Percentiles rank a stretch among this genome's conserved stretches.
Conservation (phyloP, 2,888 invertebrate genomes). For the Camponotus fellah region DNA sequence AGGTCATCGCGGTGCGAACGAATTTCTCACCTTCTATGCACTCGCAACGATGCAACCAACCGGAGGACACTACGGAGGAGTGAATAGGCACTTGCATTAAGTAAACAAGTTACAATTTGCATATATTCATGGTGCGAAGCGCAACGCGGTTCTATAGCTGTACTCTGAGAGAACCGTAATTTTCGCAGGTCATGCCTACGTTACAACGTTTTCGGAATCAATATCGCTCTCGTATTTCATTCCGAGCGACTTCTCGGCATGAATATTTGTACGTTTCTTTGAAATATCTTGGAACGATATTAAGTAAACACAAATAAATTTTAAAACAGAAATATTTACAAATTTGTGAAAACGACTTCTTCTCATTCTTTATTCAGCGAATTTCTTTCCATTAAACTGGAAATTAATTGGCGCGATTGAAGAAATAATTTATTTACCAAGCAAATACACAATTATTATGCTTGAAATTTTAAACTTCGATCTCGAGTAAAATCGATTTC, state of each 20-base stretch:
- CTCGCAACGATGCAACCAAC: slow-evolving; percentile 53
- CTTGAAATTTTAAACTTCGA: neutral
- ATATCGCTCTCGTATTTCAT: slow-evolving; percentile 45
- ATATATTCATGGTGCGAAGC: slow-evolving; percentile 56
- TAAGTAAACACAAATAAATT: slow-evolving; percentile 18
- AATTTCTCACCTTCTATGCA: slow-evolving; percentile 45
- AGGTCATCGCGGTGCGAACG: slow-evolving; percentile 41
- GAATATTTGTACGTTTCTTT: slow-evolving; percentile 9
- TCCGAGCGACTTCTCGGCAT: slow-evolving; percentile 26
- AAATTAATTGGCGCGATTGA: neutral
- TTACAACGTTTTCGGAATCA: slow-evolving; percentile 63
- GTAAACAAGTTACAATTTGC: slow-evolving; percentile 70
- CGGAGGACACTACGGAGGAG: slow-evolving; percentile 52
- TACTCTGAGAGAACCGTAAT: slow-evolving; percentile 61
- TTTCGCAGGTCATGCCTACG: slow-evolving; percentile 60
- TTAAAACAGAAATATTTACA: neutral
- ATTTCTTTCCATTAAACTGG: neutral
- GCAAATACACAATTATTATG: neutral
- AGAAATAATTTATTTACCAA: neutral
- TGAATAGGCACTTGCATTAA: slow-evolving; percentile 71
- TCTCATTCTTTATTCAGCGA: neutral
- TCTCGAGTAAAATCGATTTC: neutral
- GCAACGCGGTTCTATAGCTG: slow-evolving; percentile 51
- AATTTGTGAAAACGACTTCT: slow-evolving; percentile 13
- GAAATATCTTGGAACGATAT: neutral